Conservation (phyloP, 2,797 vertebrate genomes). For the Adelosebastes latens region DNA sequence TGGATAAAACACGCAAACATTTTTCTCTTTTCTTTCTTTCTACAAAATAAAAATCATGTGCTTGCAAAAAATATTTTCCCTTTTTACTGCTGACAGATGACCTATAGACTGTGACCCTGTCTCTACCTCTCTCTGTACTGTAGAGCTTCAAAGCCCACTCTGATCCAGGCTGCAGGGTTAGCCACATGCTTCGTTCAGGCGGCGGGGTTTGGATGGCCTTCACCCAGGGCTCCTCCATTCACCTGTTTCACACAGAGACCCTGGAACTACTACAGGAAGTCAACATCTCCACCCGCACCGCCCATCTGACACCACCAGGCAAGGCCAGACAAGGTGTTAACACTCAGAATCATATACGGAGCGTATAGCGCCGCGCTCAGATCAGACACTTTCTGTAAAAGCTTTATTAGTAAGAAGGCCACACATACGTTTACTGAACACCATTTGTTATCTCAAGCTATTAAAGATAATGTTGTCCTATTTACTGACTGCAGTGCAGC, state of each 20-base stretch:
- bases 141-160: constrained; percentile 89
- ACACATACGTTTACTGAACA: background rate
- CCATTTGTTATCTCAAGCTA: background rate
- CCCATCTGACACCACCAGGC: constrained; percentile 87
- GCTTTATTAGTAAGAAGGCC: background rate
- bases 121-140: background rate
- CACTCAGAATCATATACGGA: background rate
- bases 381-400: background rate
- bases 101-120: background rate
- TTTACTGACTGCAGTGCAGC: background rate
- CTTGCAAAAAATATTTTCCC: background rate
- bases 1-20: background rate
- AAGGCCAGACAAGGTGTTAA: constrained; percentile 34
- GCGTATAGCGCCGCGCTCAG: background rate
- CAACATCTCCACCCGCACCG: constrained; percentile 88
- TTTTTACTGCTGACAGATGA: background rate
- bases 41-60: background rate
- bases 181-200: constrained; percentile 89
- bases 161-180: constrained; percentile 81
- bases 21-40: background rate
- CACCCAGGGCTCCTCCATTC: constrained; percentile 87
- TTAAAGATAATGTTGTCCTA: background rate
- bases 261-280: constrained; percentile 92
- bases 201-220: constrained; percentile 96
- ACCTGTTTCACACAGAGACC: constrained; percentile 92